Evolutionary conservation across 2,113 vertebrate species (phyloP).

Genomic region (Misgurnus mizolepis): DNA sequence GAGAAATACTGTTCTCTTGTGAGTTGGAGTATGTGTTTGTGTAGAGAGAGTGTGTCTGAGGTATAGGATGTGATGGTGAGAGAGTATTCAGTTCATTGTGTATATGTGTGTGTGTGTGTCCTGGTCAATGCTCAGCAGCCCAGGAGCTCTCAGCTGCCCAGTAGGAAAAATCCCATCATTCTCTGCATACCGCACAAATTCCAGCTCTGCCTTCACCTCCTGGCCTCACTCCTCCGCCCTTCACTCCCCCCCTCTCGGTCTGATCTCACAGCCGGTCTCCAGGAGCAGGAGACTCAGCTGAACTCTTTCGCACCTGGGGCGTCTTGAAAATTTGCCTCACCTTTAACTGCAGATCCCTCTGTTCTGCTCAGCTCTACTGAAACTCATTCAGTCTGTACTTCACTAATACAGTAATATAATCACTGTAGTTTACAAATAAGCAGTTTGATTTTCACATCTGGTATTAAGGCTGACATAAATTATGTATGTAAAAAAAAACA

Average conservation of each 20-base stretch:
- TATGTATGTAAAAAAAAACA: too few species aligned
- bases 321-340: constrained; percentile 33
- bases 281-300: background rate
- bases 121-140: constrained; percentile 60
- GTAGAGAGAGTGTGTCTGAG: background rate
- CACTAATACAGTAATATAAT: background rate
- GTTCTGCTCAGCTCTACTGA: constrained; percentile 34
- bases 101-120: constrained; percentile 47
- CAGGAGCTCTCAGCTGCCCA: constrained; percentile 58
- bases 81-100: constrained; percentile 14
- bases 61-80: background rate
- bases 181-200: constrained; percentile 71
- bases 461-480: too few species aligned
- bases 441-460: too few species aligned
- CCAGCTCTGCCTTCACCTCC: constrained; percentile 56
- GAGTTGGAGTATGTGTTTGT: background rate
- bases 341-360: constrained; percentile 23
- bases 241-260: constrained; percentile 19
- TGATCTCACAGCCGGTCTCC: constrained; percentile 7
- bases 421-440: background rate
- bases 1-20: background rate
- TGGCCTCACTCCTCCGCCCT: constrained; percentile 44
- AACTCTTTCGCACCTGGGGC: constrained; percentile 38
- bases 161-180: constrained; percentile 72
- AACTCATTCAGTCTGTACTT: background rate